These are phyloP conservation scores for Neogobius melanostomus DNA, from an alignment of 2,113 vertebrate genomes.

Conservation along the genomic window DNA sequence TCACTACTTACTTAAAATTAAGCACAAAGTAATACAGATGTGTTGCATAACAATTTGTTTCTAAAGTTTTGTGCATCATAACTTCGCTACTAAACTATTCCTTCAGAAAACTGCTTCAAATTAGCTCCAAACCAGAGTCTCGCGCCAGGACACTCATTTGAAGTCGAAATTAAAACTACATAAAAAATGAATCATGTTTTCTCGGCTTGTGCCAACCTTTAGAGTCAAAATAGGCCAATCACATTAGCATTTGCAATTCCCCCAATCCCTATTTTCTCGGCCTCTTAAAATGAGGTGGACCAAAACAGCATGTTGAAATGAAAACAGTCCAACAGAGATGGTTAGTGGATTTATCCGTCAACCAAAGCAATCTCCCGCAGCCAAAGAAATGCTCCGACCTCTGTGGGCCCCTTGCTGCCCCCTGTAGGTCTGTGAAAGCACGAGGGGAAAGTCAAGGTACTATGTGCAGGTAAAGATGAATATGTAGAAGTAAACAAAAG, in stretches of 20 bases:
- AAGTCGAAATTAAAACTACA: slow-evolving; percentile 33
- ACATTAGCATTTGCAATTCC: slow-evolving; percentile 32
- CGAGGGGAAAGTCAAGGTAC: too few relatives aligned
- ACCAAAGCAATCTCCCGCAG: slow-evolving; percentile 33
- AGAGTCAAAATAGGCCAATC: slow-evolving; percentile 30
- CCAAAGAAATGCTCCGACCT: slow-evolving; percentile 26
- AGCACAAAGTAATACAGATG: neutral
- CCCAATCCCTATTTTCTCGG: slow-evolving; percentile 22
- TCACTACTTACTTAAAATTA: too few relatives aligned
- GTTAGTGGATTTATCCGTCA: slow-evolving; percentile 49
- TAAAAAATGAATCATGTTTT: slow-evolving; percentile 47
- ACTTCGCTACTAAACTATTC: slow-evolving; percentile 18
- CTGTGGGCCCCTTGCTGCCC: slow-evolving; percentile 21
- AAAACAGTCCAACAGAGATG: slow-evolving; percentile 36
- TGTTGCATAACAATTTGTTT: neutral
- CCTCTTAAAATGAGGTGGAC: slow-evolving; percentile 12
- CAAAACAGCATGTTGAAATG: slow-evolving; percentile 23
- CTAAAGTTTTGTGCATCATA: neutral
- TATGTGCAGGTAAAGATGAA: too few relatives aligned
- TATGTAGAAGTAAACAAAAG: too few relatives aligned
- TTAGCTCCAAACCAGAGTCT: slow-evolving; percentile 5
- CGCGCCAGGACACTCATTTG: slow-evolving; percentile 8
- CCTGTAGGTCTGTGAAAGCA: neutral
- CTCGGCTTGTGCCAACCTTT: slow-evolving; percentile 14
- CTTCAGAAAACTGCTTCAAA: slow-evolving; percentile 21